Percentiles rank a stretch among this genome's conserved stretches.
phyloP scores from a whole-genome alignment of 1,140 invertebrate species.

The Papilio helenus region DNA sequence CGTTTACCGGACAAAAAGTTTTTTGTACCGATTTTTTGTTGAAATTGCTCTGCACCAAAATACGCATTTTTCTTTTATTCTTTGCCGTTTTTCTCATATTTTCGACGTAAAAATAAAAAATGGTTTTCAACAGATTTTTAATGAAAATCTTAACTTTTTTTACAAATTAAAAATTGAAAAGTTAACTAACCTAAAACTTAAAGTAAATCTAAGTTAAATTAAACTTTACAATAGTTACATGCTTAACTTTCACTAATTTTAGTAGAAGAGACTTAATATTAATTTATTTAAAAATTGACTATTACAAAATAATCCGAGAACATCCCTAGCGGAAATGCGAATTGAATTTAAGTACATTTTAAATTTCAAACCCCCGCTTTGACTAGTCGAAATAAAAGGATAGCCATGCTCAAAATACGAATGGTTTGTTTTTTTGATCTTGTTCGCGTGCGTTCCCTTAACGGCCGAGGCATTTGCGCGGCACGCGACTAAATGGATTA shows the following conservation, averaged over 20 bases:
- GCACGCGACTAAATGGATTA: conserved; percentile 81
- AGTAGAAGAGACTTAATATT: neutral
- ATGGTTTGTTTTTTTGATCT: conserved; percentile 75
- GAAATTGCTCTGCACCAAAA: conserved; percentile 24
- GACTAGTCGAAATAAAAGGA: conserved; percentile 75
- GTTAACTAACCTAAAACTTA: neutral
- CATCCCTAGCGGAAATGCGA: conserved; percentile 68
- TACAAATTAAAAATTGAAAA: too few species aligned
- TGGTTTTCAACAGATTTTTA: neutral
- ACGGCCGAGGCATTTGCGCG: conserved; percentile 71
- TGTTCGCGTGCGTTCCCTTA: conserved; percentile 69
- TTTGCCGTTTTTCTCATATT: neutral
- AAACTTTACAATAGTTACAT: neutral
- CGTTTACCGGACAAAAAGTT: conserved; percentile 34
- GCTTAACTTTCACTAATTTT: neutral
- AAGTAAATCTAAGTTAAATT: neutral
- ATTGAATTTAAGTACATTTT: conserved; percentile 82
- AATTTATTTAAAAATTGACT: neutral
- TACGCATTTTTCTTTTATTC: neutral
- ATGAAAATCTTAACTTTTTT: neutral
- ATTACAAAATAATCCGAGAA: neutral
- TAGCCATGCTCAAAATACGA: conserved; percentile 66
- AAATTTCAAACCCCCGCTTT: conserved; percentile 75
- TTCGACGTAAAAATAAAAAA: neutral
- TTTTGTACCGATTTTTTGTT: conserved; percentile 32